These are phyloP conservation scores for Brachionus plicatilis DNA, from an alignment of 1,140 invertebrate species.

Conservation along the genomic window DNA sequence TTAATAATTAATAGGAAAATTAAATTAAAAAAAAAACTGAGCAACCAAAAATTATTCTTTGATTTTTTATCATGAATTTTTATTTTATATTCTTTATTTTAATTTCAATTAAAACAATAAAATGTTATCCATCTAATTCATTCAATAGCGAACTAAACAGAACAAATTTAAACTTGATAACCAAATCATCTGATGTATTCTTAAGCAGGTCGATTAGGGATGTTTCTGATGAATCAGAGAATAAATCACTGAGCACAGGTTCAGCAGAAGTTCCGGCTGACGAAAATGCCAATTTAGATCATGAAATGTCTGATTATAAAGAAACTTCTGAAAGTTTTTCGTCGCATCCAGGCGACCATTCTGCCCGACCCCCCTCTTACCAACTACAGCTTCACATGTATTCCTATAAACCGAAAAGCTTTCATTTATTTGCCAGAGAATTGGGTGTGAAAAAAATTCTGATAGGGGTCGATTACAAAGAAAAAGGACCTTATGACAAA, in stretches of 20 bases:
- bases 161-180: background rate
- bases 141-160: background rate
- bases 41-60: background rate
- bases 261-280: background rate
- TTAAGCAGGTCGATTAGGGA: background rate
- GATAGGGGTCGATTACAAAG: background rate
- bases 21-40: background rate
- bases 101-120: background rate
- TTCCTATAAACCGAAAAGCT: background rate
- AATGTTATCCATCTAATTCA: background rate
- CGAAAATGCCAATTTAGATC: background rate
- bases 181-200: background rate
- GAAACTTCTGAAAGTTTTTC: background rate
- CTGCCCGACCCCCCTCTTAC: background rate
- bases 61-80: background rate
- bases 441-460: background rate
- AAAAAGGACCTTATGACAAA: background rate
- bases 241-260: background rate
- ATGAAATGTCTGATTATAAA: background rate
- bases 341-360: background rate
- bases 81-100: background rate
- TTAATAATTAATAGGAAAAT: background rate
- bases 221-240: background rate
- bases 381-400: background rate
- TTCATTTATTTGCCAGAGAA: background rate